Conservation (phyloP, 2,113 vertebrate genomes). For the Cyrtonyx montezumae region DNA sequence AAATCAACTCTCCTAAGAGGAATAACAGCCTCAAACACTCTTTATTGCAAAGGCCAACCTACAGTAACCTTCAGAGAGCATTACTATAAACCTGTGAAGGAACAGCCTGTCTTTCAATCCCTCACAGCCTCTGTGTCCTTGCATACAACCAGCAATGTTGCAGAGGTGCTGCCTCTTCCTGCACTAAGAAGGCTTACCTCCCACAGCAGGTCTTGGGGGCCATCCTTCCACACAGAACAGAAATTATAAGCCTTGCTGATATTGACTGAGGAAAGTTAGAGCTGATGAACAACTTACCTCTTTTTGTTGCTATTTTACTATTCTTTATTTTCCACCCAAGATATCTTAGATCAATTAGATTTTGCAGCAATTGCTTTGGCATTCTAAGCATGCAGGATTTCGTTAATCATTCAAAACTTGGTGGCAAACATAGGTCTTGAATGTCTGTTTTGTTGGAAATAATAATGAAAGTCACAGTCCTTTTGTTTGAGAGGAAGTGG, state of each 20-base stretch:
- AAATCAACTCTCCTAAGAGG: background rate
- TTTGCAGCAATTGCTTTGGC: background rate
- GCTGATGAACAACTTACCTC: background rate
- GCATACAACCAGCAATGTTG: background rate
- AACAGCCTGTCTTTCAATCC: background rate
- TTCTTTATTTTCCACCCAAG: background rate
- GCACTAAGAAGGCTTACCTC: background rate
- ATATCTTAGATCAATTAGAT: background rate
- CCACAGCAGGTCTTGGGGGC: fast-evolving
- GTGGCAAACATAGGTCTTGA: background rate
- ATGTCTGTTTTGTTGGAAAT: background rate
- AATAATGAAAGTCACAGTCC: background rate
- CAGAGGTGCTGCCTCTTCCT: background rate
- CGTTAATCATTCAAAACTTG: background rate
- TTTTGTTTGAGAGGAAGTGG: background rate
- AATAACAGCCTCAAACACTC: background rate
- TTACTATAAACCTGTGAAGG: background rate
- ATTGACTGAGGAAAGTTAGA: background rate
- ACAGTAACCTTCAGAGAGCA: background rate
- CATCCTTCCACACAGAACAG: background rate
- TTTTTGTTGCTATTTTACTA: background rate
- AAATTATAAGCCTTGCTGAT: background rate
- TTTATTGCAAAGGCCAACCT: background rate
- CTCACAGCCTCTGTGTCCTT: background rate
- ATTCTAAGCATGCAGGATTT: background rate